Percentiles rank a stretch among this genome's conserved stretches.
Conservation (phyloP, 2,113 vertebrate species). For the Scatophagus argus region DNA sequence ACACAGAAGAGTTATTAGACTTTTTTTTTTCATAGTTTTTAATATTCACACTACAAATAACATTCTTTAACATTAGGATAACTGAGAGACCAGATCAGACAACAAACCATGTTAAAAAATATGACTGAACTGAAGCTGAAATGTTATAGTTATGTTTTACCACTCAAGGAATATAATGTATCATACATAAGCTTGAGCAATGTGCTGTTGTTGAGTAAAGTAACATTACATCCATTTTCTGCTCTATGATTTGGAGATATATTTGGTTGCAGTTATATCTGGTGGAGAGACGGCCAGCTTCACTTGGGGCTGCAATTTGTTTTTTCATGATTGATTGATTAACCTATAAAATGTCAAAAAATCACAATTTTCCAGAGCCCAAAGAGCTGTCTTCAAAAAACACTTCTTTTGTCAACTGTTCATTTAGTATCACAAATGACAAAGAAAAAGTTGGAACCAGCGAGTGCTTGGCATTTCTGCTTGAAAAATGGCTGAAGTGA, state of each 20-base stretch:
- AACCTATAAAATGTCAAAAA: too few species aligned
- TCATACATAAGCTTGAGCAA: background rate
- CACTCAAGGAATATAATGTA: background rate
- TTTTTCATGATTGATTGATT: too few species aligned
- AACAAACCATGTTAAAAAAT: background rate
- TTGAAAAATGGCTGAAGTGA: too few species aligned
- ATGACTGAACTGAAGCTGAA: background rate
- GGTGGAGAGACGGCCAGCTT: background rate
- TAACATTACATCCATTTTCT: background rate
- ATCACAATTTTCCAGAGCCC: too few species aligned
- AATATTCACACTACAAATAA: slow-evolving; percentile 10
- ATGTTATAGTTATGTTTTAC: background rate
- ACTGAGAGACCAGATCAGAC: background rate
- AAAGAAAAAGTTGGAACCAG: too few species aligned
- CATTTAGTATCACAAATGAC: too few species aligned
- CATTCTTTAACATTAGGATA: background rate
- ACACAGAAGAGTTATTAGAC: background rate
- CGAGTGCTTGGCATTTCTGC: too few species aligned
- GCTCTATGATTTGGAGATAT: too few species aligned
- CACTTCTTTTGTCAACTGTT: too few species aligned
- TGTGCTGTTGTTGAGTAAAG: background rate
- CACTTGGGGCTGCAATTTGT: too few species aligned
- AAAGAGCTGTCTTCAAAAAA: too few species aligned
- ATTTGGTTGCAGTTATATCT: background rate
- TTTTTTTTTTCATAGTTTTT: background rate